Evolutionary conservation across 2,797 vertebrate genomes (phyloP), one percentile per base, ranked within the genome.

Genomic region (Peromyscus melanophrys): DNA sequence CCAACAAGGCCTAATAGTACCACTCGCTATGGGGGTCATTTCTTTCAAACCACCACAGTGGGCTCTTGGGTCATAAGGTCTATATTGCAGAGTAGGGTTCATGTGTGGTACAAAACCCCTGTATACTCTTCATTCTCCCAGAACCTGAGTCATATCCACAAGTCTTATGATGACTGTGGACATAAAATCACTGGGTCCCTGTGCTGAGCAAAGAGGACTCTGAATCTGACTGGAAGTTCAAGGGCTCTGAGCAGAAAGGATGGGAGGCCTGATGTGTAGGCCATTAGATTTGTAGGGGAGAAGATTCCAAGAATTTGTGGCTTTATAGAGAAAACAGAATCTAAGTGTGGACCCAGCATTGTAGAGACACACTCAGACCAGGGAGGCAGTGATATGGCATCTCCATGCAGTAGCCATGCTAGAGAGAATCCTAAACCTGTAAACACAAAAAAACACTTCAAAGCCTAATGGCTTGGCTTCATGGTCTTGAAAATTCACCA

Each of bases 301-400:
- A 87, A 23, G 61, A 83, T n/a, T 85, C 52, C 10, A 49, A 82
- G 71, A 90, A 49, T 19, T 83, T 59, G 80, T 76, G 86, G 23
- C 61, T 86, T 88, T 40, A 94, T 49, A 96, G 46, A 87, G 17
- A 34, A 83, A 92, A 91, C 43, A 65, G 29, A 75, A 12, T 94
- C 37, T 86, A 77, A 82, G 19, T 71, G 46, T 61, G 46, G 61
- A 96, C 37, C 25, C 88, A 40, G 59, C 1, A 11, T 81, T 83
- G 65, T 73, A 37, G 12, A 43, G 49, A 88, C 34, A 80, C 21
- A 16, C 21, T 27, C 46, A 40, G 55, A 85, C 43, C n/a, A 52
- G 43, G 69, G 21, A 3, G 0, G 17, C 57, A 61, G 43, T 10
- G 12, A 43, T 21, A 6, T n/a, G 31, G 57, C 75, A 7, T 19